Conservation (phyloP, 2,113 vertebrate genomes). For the Taurulus bubalis region DNA sequence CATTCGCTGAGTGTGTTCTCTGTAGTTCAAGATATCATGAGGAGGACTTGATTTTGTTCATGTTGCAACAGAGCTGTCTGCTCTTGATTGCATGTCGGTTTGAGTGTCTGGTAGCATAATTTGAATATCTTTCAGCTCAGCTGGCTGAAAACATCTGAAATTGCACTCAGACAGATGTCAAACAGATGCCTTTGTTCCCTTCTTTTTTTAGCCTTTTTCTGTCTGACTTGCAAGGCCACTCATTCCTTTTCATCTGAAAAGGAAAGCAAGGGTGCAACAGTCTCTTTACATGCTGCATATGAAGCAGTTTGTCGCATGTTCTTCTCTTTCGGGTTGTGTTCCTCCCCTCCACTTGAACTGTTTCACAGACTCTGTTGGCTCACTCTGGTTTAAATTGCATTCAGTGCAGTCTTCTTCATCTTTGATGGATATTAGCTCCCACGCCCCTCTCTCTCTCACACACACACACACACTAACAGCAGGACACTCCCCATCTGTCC, state of each 20-base stretch:
- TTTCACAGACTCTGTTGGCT: slow-evolving; percentile 18
- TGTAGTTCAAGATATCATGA: slow-evolving; percentile 13
- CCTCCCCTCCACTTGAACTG: slow-evolving; percentile 6
- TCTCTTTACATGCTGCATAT: neutral
- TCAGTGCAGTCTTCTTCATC: slow-evolving; percentile 56
- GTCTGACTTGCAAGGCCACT: slow-evolving; percentile 13
- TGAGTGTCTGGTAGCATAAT: slow-evolving; percentile 59
- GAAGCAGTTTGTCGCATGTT: neutral
- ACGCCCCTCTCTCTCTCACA: neutral
- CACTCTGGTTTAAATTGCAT: slow-evolving; percentile 50
- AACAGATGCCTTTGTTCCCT: slow-evolving; percentile 45
- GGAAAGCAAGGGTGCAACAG: slow-evolving; percentile 1
- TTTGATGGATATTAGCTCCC: slow-evolving; percentile 46
- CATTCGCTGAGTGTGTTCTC: slow-evolving; percentile 19
- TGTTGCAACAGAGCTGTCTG: slow-evolving; percentile 48
- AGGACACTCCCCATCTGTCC: slow-evolving; percentile 56
- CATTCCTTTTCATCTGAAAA: neutral
- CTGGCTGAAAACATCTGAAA: slow-evolving; percentile 62
- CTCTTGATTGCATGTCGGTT: slow-evolving; percentile 62
- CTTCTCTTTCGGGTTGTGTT: neutral
- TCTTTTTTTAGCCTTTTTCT: neutral
- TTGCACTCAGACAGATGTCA: slow-evolving; percentile 50
- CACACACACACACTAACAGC: slow-evolving; percentile 43
- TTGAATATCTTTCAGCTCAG: slow-evolving; percentile 51
- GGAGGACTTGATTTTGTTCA: slow-evolving; percentile 47